Base-by-base conservation (phyloP, 2,888 invertebrate species). In the Ormyrus pomaceus region DNA sequence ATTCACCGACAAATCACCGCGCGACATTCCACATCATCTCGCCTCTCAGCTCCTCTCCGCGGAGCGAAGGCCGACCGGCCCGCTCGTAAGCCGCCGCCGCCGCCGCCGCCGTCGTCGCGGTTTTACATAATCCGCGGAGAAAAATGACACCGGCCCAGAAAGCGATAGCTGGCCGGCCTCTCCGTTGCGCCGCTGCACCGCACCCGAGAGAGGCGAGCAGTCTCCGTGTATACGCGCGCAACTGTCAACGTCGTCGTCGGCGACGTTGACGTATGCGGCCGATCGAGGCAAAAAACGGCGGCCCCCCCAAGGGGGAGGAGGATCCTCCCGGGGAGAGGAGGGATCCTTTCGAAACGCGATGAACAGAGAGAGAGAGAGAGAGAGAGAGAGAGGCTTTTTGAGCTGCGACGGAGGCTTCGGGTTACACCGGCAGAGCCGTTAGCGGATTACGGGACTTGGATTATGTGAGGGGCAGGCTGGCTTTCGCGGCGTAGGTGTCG, bases 121-220 rank as follows among this genome's bases (percentile, higher is more conserved):
- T 83, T 83, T 85, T 85, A 82, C 84, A 84, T 85, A 85, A 85
- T 84, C 83, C 82, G 53, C 71, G 77, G 65, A 83, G 84, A 85
- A 85, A 85, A 84, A 84, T 83, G 84, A 85, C 83, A 85, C 85
- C 84, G 82, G 81, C 83, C 82, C 82, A 84, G 84, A 84, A 85
- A 84, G 79, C 83, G 84, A 84, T 84, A 85, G 83, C 82, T 64
- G 50, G 4, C 34, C 34, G 34, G 34, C 34, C 34, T 34, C 34
- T 34, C 34, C 34, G 34, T 34, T 5, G 34, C 53, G 19, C 56
- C 46, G 82, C 81, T 82, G 72, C 79, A 59, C 69, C 78, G 72
- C 55, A 56, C 7, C 65, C 34, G 46, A 61, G 51, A 72, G 51
- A 72, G 34, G 3, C 0, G 45, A 19, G 50, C 34, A 11, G 50